These are phyloP conservation scores for Sebastolobus altivelis DNA, from an alignment of 2,797 vertebrate genomes.

Conservation along the genomic window DNA sequence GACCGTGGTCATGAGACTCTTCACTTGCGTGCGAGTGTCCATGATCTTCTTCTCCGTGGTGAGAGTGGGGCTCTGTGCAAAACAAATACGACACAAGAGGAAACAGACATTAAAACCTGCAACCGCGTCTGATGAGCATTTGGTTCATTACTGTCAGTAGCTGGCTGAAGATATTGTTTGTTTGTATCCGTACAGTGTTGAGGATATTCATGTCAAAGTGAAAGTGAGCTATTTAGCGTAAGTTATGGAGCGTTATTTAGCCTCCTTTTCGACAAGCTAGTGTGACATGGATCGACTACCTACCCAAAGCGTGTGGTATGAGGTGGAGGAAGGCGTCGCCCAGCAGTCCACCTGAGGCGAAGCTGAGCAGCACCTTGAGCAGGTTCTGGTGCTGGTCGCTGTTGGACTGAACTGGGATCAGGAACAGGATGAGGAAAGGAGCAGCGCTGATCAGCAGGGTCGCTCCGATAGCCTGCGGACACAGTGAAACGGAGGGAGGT, in stretches of 20 bases:
- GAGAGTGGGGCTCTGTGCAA: slow-evolving; percentile 88
- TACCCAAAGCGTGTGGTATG: slow-evolving; percentile 93
- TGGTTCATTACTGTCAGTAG: not conserved
- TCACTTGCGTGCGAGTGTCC: slow-evolving; percentile 66
- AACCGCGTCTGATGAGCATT: not conserved
- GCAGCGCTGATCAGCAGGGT: slow-evolving; percentile 94
- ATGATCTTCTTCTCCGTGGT: slow-evolving; percentile 75
- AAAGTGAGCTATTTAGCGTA: not conserved
- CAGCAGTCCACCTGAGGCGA: slow-evolving; percentile 92
- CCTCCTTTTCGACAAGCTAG: too few species aligned
- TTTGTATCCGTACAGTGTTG: not conserved
- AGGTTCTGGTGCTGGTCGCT: slow-evolving; percentile 91
- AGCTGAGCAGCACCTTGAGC: slow-evolving; percentile 93
- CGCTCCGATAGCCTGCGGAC: slow-evolving; percentile 89
- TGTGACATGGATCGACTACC: slow-evolving; percentile 24
- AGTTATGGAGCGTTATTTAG: too few species aligned
- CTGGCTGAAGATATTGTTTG: not conserved
- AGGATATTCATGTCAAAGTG: not conserved
- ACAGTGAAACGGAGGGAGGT: not conserved
- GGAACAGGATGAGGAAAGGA: slow-evolving; percentile 93
- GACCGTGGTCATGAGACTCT: slow-evolving; percentile 85
- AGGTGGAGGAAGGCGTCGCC: slow-evolving; percentile 97
- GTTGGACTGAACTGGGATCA: slow-evolving; percentile 95
- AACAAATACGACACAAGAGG: not conserved
- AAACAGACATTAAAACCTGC: not conserved